Conservation (phyloP, 1,140 invertebrate genomes). For the Thrips palmi region DNA sequence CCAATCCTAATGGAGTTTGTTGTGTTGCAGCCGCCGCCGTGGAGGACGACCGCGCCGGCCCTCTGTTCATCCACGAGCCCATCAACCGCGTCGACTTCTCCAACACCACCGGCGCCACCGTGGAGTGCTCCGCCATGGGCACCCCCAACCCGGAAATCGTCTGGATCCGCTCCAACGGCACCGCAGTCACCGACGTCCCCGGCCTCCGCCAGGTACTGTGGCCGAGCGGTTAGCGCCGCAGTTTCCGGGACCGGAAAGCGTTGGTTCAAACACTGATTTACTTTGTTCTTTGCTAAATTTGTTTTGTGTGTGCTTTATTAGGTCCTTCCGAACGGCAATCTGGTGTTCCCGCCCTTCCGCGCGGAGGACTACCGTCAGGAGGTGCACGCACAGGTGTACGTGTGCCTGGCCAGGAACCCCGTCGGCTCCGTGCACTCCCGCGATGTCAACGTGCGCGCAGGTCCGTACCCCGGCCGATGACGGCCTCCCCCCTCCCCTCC, state of each 20-base stretch:
- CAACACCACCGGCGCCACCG: constrained; percentile 80
- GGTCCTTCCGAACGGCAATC: constrained; percentile 77
- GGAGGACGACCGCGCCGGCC: constrained; percentile 60
- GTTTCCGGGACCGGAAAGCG: not conserved
- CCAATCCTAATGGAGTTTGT: too few species aligned
- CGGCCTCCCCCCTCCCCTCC: too few species aligned
- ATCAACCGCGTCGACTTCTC: constrained; percentile 81
- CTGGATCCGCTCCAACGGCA: constrained; percentile 75
- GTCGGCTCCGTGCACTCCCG: constrained; percentile 78
- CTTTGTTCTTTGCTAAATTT: constrained; percentile 5
- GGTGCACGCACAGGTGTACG: constrained; percentile 84
- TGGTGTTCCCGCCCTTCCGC: constrained; percentile 84
- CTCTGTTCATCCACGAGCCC: constrained; percentile 81
- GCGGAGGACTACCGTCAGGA: constrained; percentile 83
- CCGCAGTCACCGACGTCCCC: constrained; percentile 71
- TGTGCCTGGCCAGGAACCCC: constrained; percentile 73
- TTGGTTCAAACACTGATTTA: not conserved
- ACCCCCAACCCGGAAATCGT: constrained; percentile 80
- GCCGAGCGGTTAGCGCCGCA: not conserved
- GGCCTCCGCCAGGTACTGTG: constrained; percentile 55
- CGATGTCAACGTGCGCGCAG: constrained; percentile 84
- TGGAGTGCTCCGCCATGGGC: constrained; percentile 81
- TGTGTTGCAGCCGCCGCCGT: too few species aligned
- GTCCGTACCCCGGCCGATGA: too few species aligned
- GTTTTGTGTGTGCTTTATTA: constrained; percentile 25